Conservation (phyloP, 2,797 vertebrate species). For the Pseudomugil tenellus region DNA sequence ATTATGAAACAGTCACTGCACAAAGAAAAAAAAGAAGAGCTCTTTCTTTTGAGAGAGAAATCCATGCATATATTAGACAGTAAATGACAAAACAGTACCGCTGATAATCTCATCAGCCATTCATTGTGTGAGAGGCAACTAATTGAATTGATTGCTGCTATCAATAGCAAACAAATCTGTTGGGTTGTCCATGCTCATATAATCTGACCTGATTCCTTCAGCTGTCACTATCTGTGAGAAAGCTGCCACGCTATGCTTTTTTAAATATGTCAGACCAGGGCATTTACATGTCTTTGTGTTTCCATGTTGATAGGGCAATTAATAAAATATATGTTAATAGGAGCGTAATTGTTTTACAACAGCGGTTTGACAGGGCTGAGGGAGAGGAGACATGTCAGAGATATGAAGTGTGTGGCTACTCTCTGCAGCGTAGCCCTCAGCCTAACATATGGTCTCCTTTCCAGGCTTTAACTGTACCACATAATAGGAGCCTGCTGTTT, state of each 20-base stretch:
- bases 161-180: slow-evolving; percentile 92
- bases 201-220: slow-evolving; percentile 98
- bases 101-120: slow-evolving; percentile 68
- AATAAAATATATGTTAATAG: slow-evolving; percentile 95
- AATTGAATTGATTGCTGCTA: slow-evolving; percentile 87
- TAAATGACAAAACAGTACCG: slow-evolving; percentile 70
- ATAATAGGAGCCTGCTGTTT: slow-evolving; percentile 79
- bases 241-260: slow-evolving; percentile 87
- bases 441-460: slow-evolving; percentile 82
- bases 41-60: slow-evolving; percentile 69
- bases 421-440: slow-evolving; percentile 74
- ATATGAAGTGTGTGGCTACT: slow-evolving; percentile 68
- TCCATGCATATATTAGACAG: slow-evolving; percentile 75
- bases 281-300: slow-evolving; percentile 75
- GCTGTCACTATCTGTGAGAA: slow-evolving; percentile 94
- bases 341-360: slow-evolving; percentile 85
- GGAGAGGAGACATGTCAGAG: slow-evolving; percentile 73
- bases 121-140: slow-evolving; percentile 63
- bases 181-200: slow-evolving; percentile 90
- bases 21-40: slow-evolving; percentile 51
- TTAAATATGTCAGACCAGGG: slow-evolving; percentile 83
- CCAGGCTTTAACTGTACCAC: slow-evolving; percentile 76
- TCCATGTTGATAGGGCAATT: slow-evolving; percentile 89
- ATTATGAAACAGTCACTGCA: slow-evolving; percentile 80
- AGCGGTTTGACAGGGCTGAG: slow-evolving; percentile 75